Percentiles rank a stretch among this genome's conserved stretches.
Conservation (phyloP, 2,113 vertebrate species). For the Passerina amoena region DNA sequence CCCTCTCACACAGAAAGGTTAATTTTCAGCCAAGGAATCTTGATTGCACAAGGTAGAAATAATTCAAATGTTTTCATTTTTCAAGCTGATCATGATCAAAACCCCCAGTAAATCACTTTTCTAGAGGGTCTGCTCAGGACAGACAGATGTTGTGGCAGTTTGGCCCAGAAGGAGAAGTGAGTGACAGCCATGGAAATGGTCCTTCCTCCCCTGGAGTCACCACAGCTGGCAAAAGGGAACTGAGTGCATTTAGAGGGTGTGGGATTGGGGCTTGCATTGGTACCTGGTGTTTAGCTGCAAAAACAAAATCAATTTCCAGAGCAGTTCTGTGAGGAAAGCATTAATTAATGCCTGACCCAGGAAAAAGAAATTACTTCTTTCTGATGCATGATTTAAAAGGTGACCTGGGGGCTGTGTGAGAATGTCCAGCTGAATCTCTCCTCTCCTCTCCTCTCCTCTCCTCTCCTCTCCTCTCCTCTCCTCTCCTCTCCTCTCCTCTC, state of each 20-base stretch:
- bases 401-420: not conserved
- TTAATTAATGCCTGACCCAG: not conserved
- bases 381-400: not conserved
- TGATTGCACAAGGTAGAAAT: not conserved
- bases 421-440: not conserved
- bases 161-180: constrained; percentile 19
- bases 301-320: not conserved
- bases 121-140: not conserved
- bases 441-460: no score
- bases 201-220: not conserved
- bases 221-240: constrained; percentile 10
- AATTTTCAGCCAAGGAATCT: not conserved
- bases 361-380: not conserved
- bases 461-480: no score
- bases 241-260: not conserved
- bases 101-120: not conserved
- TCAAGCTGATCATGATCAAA: not conserved
- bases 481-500: no score
- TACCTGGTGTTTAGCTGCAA: not conserved
- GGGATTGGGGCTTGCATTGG: not conserved
- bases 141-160: not conserved
- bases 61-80: not conserved
- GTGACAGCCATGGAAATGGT: not conserved
- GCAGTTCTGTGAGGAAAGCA: not conserved
- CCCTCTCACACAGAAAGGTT: not conserved